phyloP scores from a whole-genome alignment of 2,888 invertebrate species.

The Hydriomena furcata region DNA sequence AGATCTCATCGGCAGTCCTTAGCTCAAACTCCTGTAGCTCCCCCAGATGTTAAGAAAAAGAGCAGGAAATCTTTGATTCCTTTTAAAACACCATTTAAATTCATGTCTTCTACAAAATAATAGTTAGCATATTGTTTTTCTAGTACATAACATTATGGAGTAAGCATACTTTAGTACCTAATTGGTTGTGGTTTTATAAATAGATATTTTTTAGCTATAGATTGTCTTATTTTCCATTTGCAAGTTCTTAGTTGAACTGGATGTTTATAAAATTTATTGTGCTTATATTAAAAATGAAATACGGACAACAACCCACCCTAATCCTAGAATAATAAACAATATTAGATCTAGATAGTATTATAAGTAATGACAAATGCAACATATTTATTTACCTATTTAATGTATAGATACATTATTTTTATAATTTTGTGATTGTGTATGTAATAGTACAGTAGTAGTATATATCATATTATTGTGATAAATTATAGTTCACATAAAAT shows the following conservation, averaged over 20 bases:
- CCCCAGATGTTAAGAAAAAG: conserved; percentile 64
- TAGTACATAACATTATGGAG: neutral
- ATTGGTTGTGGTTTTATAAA: conserved; percentile 30
- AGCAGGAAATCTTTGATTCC: conserved; percentile 69
- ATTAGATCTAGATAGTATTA: conserved; percentile 14
- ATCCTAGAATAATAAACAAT: conserved; percentile 60
- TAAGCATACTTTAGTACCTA: conserved; percentile 9
- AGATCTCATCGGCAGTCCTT: conserved; percentile 49
- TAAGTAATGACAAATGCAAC: conserved; percentile 26
- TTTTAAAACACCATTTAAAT: conserved; percentile 80
- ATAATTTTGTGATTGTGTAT: too few relatives aligned
- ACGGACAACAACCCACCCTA: conserved; percentile 80
- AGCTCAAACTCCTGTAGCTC: conserved; percentile 56
- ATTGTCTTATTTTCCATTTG: conserved; percentile 32
- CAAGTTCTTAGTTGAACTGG: conserved; percentile 29
- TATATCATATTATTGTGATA: too few relatives aligned
- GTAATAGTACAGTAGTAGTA: too few relatives aligned
- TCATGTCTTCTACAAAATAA: conserved; percentile 67
- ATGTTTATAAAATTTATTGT: conserved; percentile 38
- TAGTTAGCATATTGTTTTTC: conserved; percentile 36
- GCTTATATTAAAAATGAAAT: conserved; percentile 60
- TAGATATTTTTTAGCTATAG: conserved; percentile 10
- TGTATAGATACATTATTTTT: neutral
- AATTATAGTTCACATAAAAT: too few relatives aligned
- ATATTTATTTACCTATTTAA: conserved; percentile 1